phyloP scores from a whole-genome alignment of 2,888 invertebrate genomes.

The Maniola hyperantus region DNA sequence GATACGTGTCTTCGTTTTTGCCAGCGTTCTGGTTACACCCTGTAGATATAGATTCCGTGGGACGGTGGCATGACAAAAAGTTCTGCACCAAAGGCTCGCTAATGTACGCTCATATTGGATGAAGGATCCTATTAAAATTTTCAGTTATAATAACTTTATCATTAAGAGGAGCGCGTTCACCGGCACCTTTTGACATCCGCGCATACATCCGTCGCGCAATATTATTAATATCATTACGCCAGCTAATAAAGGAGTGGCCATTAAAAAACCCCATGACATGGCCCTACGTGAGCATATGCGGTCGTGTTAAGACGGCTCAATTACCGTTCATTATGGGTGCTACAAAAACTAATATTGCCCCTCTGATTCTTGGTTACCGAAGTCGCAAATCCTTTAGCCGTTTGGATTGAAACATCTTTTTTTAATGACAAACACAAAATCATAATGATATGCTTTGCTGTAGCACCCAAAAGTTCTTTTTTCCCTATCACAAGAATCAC shows the following conservation, averaged over 20 bases:
- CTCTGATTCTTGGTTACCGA: slow-evolving; percentile 32
- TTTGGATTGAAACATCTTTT: slow-evolving; percentile 12
- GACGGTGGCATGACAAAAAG: neutral
- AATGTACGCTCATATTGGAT: neutral
- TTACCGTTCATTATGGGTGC: slow-evolving; percentile 33
- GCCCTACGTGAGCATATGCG: slow-evolving; percentile 32
- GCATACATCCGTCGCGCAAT: slow-evolving; percentile 15
- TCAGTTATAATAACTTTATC: slow-evolving; percentile 16
- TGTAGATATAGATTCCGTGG: neutral
- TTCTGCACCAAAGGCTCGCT: neutral
- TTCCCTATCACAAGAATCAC: too few species aligned
- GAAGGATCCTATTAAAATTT: slow-evolving; percentile 1
- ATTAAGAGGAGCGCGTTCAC: neutral
- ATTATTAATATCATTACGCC: slow-evolving; percentile 26
- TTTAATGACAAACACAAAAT: neutral
- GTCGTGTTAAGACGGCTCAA: slow-evolving; percentile 28
- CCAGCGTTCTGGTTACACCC: too few species aligned
- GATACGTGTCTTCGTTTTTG: too few species aligned
- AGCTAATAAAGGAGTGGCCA: slow-evolving; percentile 21
- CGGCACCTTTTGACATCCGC: slow-evolving; percentile 24
- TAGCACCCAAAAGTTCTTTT: neutral
- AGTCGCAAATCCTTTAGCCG: slow-evolving; percentile 28
- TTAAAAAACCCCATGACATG: slow-evolving; percentile 27
- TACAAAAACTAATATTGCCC: slow-evolving; percentile 35
- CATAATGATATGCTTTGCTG: neutral